Evolutionary conservation across 2,888 invertebrate genomes (phyloP).

Genomic region (Xanthorhoe spadicearia): DNA sequence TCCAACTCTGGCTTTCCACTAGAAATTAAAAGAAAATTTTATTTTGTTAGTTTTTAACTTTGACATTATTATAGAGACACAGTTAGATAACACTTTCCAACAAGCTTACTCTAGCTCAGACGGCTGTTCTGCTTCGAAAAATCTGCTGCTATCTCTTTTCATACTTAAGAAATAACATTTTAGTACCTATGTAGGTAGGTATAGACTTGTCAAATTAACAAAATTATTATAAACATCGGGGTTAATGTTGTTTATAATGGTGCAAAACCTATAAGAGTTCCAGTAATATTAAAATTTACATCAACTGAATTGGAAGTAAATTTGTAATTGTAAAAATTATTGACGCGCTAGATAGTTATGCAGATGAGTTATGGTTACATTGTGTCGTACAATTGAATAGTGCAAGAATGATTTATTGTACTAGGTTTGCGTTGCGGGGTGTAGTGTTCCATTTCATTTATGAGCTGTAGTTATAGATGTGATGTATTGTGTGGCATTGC

Average conservation of each 20-base stretch:
- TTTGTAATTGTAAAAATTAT: slow-evolving; percentile 14
- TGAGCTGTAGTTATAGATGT: slow-evolving; percentile 24
- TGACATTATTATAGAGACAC: too few species aligned
- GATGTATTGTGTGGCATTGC: slow-evolving; percentile 19
- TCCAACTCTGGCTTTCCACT: slow-evolving; percentile 60
- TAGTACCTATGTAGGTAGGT: too few species aligned
- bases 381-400: slow-evolving; percentile 25
- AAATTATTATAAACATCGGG: too few species aligned
- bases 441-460: slow-evolving; percentile 19
- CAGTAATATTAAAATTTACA: not conserved
- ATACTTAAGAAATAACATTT: too few species aligned
- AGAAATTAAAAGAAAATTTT: slow-evolving; percentile 37
- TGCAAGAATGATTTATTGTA: slow-evolving; percentile 32
- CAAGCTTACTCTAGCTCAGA: too few species aligned
- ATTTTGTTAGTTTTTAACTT: too few species aligned
- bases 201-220: too few species aligned
- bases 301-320: slow-evolving; percentile 5
- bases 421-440: slow-evolving; percentile 11
- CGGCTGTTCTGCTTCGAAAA: too few species aligned
- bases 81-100: too few species aligned
- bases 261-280: too few species aligned
- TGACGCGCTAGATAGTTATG: slow-evolving; percentile 10
- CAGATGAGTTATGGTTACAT: slow-evolving; percentile 28
- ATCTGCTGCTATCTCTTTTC: too few species aligned
- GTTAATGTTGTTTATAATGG: too few species aligned